Evolutionary conservation across 1,140 invertebrate species (phyloP), one percentile per base, ranked within the genome.

Genomic region (Macrobrachium nipponense): DNA sequence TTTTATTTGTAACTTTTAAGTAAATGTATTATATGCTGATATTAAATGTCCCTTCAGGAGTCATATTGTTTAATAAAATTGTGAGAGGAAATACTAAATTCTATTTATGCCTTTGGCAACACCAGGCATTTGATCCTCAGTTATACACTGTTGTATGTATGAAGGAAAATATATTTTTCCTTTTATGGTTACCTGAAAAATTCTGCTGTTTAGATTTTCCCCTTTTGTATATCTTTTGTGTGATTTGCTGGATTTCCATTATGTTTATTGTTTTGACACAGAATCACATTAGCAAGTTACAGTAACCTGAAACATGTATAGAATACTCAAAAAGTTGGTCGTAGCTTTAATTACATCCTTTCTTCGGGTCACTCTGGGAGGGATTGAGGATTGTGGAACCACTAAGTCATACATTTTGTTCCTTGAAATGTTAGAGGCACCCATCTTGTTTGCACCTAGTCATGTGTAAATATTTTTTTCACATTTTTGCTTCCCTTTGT

Each of bases 301-400:
- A 70, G 44, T 70, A 70, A 64, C 43, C 51, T 68, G 66, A 66
- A 81, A 81, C 72, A 81, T 51, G 51, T 51, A 51, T 51, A 7
- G 51, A 51, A 51, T 51, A 51, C 51, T 51, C 68, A 58, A n/a
- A n/a, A 62, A 81, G 80, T 81, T 81, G 80, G 80, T 81, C 44
- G 68, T 72, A 81, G 68, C 80, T 72, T 81, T 81, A 81, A 81
- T 15, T 14, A 44, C 80, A 27, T 66, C 79, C 61, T 81, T 27
- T 81, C 80, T 27, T 58, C 14, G 51, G 68, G 66, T 81, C 51
- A 81, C 58, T 70, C n/a, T 58, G 68, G 43, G 59, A 72, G 66
- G 59, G 68, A 70, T 70, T 72, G 15, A 20, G 15, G 36, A 81
- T 70, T 81, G 80, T 81, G 80, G 80, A 81, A 81, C 80, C 44